Evolutionary conservation across 2,113 vertebrate species (phyloP).

Genomic region (Dipodomys ordii): DNA sequence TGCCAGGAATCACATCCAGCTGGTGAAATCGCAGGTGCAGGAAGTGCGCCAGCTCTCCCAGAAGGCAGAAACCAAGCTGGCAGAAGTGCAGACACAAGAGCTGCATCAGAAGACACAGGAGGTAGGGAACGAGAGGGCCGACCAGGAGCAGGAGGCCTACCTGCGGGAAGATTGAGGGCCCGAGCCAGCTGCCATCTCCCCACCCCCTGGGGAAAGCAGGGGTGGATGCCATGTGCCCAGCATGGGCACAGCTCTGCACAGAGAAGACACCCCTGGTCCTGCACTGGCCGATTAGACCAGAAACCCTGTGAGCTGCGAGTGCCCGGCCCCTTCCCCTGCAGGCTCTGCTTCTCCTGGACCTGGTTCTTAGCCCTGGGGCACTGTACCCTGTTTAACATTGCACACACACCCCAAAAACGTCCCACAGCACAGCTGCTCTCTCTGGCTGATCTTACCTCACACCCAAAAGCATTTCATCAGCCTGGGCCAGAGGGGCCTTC

Average conservation of each 20-base stretch:
- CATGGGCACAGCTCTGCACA: rapidly evolving
- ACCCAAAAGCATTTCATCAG: neutral
- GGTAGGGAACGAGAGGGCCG: conserved; percentile 71
- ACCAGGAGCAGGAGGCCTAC: conserved; percentile 85
- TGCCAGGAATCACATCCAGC: conserved; percentile 90
- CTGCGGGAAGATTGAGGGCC: conserved; percentile 88
- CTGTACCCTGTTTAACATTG: neutral
- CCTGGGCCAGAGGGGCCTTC: neutral
- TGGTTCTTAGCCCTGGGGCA: neutral
- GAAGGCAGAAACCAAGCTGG: conserved; percentile 93
- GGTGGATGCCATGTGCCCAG: neutral
- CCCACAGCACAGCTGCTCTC: neutral
- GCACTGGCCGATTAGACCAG: neutral
- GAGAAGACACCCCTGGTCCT: neutral
- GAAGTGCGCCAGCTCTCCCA: conserved; percentile 89
- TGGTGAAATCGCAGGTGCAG: conserved; percentile 92
- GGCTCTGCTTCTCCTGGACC: neutral
- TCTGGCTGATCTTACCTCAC: neutral
- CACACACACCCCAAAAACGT: neutral
- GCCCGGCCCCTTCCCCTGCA: neutral
- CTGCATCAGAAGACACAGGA: conserved; percentile 80
- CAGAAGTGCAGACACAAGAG: conserved; percentile 92
- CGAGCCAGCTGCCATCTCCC: neutral
- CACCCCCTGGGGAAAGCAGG: neutral
- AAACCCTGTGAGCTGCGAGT: neutral